These are phyloP conservation scores for Aleiodes sp. DNA, from an alignment of 1,140 invertebrate species.

Conservation along the genomic window DNA sequence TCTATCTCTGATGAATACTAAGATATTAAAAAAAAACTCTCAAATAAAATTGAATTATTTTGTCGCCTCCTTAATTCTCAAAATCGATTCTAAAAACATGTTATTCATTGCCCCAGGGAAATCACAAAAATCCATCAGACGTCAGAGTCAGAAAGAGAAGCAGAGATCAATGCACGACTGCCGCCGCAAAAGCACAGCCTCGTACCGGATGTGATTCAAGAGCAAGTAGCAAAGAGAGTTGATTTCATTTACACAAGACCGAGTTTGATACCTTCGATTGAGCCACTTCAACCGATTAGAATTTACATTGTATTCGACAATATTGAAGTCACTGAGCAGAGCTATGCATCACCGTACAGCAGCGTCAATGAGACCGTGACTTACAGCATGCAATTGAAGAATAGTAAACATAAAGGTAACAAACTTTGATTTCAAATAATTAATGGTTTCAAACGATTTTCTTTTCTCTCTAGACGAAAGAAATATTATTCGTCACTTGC, in stretches of 20 bases:
- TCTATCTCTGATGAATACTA: too few relatives aligned
- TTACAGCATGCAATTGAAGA: slow-evolving; percentile 75
- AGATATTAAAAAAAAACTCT: too few relatives aligned
- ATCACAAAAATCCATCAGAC: slow-evolving; percentile 49
- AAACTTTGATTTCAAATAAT: background rate
- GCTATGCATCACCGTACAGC: slow-evolving; percentile 71
- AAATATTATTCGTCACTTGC: background rate
- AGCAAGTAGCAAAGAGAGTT: slow-evolving; percentile 68
- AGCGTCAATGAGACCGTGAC: slow-evolving; percentile 70
- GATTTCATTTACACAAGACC: slow-evolving; percentile 58
- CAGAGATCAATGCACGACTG: slow-evolving; percentile 61
- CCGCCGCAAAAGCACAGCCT: slow-evolving; percentile 71
- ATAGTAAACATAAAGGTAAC: slow-evolving; percentile 69
- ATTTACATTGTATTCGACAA: slow-evolving; percentile 80
- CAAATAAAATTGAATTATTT: too few relatives aligned
- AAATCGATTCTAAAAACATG: background rate
- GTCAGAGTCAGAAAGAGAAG: slow-evolving; percentile 48
- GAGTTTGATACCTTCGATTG: slow-evolving; percentile 48
- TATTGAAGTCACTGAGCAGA: slow-evolving; percentile 74
- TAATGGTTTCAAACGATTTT: background rate
- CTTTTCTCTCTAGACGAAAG: background rate
- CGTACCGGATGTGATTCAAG: slow-evolving; percentile 71
- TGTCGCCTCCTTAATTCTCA: background rate
- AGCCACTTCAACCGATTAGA: slow-evolving; percentile 72
- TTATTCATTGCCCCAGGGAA: slow-evolving; percentile 49